Base-by-base conservation (phyloP, 2,888 invertebrate genomes). In the Cosmorhoe ocellata region DNA sequence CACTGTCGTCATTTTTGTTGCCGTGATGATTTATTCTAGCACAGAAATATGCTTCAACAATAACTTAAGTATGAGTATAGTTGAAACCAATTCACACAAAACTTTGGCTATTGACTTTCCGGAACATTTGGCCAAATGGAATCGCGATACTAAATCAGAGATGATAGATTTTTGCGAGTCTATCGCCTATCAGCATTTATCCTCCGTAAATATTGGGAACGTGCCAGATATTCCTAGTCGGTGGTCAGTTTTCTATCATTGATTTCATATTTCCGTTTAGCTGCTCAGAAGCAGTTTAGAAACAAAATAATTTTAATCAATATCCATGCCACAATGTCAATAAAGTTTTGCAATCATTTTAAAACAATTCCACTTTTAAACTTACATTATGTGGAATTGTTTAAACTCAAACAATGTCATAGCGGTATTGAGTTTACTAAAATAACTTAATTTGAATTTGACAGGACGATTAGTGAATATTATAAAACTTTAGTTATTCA, bases 111-210 rank as follows among this genome's bases (percentile, higher is more conserved):
- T 26, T 45, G 55, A 41, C 51, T 51, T 56, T 59, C 51, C 61
- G 41, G 42, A 46, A 58, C 56, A 54, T 54, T 59, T 50, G 51
- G 32, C 48, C 43, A 44, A 54, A 56, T 52, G 40, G 44, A 56
- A 52, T 52, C 50, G 51, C 46, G 34, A 41, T 58, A 62, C 50
- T 62, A 59, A 62, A 62, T 62, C 61, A 62, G 41, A 59, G 13
- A 58, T 66, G 63, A 65, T 66, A 63, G 64, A 63, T 65, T 67
- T 70, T 69, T 68, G 40, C 60, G 56, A 54, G 46, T 60, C 56
- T 56, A 61, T 56, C 54, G 55, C 48, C 58, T 61, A 67, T 71
- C 65, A 66, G 62, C 59, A 56, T 65, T 66, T 62, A 62, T 69
- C 53, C 53, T 39, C 56, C 50, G 56, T 52, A 63, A 66, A 48